These are phyloP conservation scores for Diarsia rubi DNA, from an alignment of 2,888 invertebrate genomes.

Conservation along the genomic window DNA sequence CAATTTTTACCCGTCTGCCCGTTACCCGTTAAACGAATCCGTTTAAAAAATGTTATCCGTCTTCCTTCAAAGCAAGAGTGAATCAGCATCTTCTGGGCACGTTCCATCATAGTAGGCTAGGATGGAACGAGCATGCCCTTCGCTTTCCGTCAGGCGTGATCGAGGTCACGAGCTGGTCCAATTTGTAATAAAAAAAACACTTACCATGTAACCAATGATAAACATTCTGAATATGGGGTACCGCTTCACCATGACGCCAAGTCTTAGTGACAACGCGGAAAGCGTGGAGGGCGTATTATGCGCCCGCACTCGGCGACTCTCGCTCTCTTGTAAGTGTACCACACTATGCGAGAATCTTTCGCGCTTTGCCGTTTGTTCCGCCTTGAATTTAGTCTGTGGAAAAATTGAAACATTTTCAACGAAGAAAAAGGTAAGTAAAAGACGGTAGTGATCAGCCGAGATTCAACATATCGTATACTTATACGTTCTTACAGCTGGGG, in stretches of 20 bases:
- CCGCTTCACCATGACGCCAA: conserved; percentile 95
- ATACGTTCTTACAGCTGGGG: neutral
- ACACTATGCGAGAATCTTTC: conserved; percentile 78
- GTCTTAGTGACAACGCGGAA: conserved; percentile 92
- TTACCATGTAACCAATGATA: conserved; percentile 96
- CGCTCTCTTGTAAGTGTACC: conserved; percentile 78
- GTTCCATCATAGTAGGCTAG: no score
- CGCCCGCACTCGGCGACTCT: conserved; percentile 58
- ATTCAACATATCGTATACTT: neutral
- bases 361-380: conserved; percentile 70
- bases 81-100: no score
- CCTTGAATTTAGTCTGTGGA: conserved; percentile 76
- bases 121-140: no score
- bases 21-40: no score
- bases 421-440: neutral
- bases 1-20: no score
- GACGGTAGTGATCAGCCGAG: neutral
- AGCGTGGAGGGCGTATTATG: conserved; percentile 60
- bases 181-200: conserved; percentile 53
- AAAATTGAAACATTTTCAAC: conserved; percentile 5
- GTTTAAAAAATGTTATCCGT: no score
- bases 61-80: no score
- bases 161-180: no score
- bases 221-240: conserved; percentile 96
- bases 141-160: no score